Conservation (phyloP, 2,888 invertebrate genomes). For the Brachyptera risi region DNA sequence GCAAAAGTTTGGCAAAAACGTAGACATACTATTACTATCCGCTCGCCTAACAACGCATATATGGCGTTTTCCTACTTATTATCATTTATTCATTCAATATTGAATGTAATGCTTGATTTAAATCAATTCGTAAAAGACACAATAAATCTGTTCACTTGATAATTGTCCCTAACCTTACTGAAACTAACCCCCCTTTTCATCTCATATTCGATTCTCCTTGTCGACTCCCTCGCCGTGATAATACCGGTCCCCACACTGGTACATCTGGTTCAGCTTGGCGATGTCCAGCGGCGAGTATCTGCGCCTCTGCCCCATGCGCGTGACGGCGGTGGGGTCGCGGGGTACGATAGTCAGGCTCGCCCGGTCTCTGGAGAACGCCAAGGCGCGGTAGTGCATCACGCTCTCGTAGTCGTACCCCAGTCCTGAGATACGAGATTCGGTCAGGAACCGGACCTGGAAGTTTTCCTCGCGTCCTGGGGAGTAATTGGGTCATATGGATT, state of each 20-base stretch:
- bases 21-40: no score
- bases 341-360: constrained; percentile 46
- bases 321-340: constrained; percentile 37
- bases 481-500: background rate
- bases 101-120: no score
- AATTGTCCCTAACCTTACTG: no score
- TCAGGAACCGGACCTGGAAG: constrained; percentile 35
- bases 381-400: constrained; percentile 46
- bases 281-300: constrained; percentile 39
- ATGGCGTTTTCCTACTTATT: no score
- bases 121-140: no score
- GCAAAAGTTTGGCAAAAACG: no score
- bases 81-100: no score
- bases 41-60: no score
- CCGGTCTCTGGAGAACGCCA: constrained; percentile 49
- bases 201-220: no score
- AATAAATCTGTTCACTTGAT: no score
- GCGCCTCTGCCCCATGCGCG: constrained; percentile 43
- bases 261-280: constrained; percentile 41
- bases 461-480: constrained; percentile 38
- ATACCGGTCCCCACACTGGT: constrained; percentile 35
- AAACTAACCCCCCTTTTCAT: no score
- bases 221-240: no score
- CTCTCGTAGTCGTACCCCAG: constrained; percentile 40
- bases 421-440: constrained; percentile 35